phyloP scores from a whole-genome alignment of 2,113 vertebrate genomes.

The Cheilinus undulatus region DNA sequence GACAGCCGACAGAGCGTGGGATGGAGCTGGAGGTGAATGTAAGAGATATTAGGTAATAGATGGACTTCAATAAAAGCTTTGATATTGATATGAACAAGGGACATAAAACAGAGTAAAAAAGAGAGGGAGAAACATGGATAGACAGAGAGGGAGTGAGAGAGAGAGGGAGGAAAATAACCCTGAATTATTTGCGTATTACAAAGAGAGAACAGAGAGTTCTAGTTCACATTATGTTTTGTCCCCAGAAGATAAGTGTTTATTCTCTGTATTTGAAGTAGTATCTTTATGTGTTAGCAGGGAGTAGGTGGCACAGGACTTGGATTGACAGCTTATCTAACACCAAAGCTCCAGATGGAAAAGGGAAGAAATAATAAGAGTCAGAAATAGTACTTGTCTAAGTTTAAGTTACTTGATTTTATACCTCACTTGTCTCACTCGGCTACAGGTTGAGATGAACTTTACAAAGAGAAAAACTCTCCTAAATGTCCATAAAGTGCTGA shows the following conservation, averaged over 20 bases:
- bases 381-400: constrained; percentile 6
- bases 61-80: constrained; percentile 66
- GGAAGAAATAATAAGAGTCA: neutral
- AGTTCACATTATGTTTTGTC: constrained; percentile 31
- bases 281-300: constrained; percentile 26
- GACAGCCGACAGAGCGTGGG: constrained; percentile 59
- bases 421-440: no score
- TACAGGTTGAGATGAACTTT: constrained; percentile 16
- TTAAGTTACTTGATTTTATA: neutral
- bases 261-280: constrained; percentile 47
- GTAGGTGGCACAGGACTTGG: constrained; percentile 42
- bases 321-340: constrained; percentile 43
- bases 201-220: constrained; percentile 46
- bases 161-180: constrained; percentile 18
- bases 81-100: constrained; percentile 60
- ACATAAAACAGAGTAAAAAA: constrained; percentile 39
- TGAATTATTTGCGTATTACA: constrained; percentile 27
- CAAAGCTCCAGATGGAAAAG: constrained; percentile 24
- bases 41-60: constrained; percentile 56
- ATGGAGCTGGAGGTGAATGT: constrained; percentile 59
- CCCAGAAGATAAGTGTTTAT: constrained; percentile 29
- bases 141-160: constrained; percentile 15
- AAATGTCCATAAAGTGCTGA: constrained; percentile 17
- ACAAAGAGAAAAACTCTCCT: constrained; percentile 15
- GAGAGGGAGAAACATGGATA: constrained; percentile 15